These are phyloP conservation scores for Cygnus olor DNA, from an alignment of 2,797 vertebrate genomes.

Conservation along the genomic window DNA sequence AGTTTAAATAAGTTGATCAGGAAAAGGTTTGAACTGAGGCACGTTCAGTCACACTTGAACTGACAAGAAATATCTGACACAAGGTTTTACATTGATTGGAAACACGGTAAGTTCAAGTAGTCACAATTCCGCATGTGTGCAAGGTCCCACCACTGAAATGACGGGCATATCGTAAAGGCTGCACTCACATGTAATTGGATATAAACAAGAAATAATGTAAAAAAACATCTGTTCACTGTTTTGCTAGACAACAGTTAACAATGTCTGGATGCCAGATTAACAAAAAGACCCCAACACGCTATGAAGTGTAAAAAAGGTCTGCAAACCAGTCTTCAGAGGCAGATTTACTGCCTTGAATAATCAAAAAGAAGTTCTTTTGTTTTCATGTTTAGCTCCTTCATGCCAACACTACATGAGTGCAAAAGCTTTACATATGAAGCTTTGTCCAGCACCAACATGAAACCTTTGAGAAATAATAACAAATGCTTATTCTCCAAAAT, in stretches of 20 bases:
- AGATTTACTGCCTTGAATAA: conserved; percentile 38
- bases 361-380: conserved; percentile 12
- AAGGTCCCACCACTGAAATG: not conserved
- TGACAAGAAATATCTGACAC: not conserved
- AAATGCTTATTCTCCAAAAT: not conserved
- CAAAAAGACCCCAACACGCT: not conserved
- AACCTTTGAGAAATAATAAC: not conserved
- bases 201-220: conserved; percentile 44
- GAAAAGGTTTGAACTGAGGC: conserved; percentile 13
- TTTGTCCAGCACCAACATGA: not conserved
- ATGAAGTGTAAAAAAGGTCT: not conserved
- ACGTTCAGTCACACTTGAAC: not conserved
- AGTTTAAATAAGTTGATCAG: not conserved
- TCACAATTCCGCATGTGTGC: not conserved
- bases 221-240: conserved; percentile 37
- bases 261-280: conserved; percentile 42
- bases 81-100: not conserved
- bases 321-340: conserved; percentile 7
- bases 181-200: conserved; percentile 8
- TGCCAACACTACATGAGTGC: not conserved
- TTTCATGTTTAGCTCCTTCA: conserved; percentile 15
- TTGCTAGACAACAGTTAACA: conserved; percentile 52
- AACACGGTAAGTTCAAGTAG: not conserved
- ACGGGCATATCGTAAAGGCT: not conserved
- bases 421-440: not conserved